Conservation (phyloP, 2,888 invertebrate species). For the Thera obeliscata region DNA sequence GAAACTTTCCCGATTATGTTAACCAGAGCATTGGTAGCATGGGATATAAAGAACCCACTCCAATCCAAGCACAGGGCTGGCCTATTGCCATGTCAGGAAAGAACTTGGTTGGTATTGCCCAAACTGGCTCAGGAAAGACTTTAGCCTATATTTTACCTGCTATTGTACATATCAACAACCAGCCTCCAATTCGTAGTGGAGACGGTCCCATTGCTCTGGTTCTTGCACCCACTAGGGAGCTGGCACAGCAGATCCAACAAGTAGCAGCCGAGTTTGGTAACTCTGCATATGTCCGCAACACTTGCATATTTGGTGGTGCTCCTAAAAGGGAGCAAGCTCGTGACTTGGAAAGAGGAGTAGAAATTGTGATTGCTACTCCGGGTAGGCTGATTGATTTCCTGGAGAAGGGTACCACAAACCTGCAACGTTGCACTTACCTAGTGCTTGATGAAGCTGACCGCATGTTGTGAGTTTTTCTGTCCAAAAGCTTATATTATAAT, state of each 20-base stretch:
- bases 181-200: conserved; percentile 88
- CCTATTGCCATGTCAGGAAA: conserved; percentile 92
- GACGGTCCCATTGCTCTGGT: conserved; percentile 94
- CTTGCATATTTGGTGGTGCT: conserved; percentile 97
- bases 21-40: conserved; percentile 86
- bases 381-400: conserved; percentile 94
- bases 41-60: conserved; percentile 90
- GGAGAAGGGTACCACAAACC: conserved; percentile 89
- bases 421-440: conserved; percentile 91
- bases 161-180: conserved; percentile 93
- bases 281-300: conserved; percentile 90
- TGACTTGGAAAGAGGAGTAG: conserved; percentile 91
- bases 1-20: conserved; percentile 90
- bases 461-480: no score
- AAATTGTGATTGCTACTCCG: conserved; percentile 95
- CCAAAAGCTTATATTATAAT: no score
- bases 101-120: conserved; percentile 94
- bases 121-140: conserved; percentile 93
- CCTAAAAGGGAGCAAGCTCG: conserved; percentile 90
- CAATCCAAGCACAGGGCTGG: conserved; percentile 94
- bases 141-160: conserved; percentile 92
- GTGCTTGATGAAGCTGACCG: conserved; percentile 96
- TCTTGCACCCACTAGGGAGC: conserved; percentile 91
- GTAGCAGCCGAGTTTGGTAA: conserved; percentile 93
- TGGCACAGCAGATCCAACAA: conserved; percentile 92